These are phyloP conservation scores for Cisticola juncidis DNA, from an alignment of 2,113 vertebrate genomes.

Conservation along the genomic window DNA sequence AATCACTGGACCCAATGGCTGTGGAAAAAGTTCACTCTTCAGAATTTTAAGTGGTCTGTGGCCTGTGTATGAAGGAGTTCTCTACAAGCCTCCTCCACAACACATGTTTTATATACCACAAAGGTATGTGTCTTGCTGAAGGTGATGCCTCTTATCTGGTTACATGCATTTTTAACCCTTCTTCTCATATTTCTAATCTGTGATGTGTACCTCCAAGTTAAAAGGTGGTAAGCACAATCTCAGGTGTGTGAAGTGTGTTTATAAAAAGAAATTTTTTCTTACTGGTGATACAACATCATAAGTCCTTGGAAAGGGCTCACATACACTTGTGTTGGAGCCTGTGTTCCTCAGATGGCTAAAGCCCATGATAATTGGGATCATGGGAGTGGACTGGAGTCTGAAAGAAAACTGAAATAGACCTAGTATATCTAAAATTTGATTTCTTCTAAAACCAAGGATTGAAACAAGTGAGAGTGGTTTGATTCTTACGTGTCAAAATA, in stretches of 20 bases:
- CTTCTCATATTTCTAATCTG: neutral
- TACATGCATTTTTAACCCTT: neutral
- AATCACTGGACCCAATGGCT: constrained; percentile 97
- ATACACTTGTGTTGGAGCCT: neutral
- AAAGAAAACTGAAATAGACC: neutral
- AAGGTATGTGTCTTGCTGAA: constrained; percentile 77
- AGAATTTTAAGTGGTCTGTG: constrained; percentile 95
- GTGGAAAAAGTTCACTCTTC: constrained; percentile 97
- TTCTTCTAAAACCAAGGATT: neutral
- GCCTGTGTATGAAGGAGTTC: constrained; percentile 92
- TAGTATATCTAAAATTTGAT: neutral
- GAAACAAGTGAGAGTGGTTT: neutral
- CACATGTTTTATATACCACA: constrained; percentile 99
- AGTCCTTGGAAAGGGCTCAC: neutral
- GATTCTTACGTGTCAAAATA: neutral
- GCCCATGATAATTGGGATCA: neutral
- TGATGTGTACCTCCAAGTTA: neutral
- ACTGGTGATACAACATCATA: neutral
- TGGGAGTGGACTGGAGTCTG: neutral
- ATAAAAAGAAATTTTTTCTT: neutral
- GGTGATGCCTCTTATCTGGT: neutral
- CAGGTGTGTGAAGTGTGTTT: neutral
- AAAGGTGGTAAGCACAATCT: neutral
- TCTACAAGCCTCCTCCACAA: constrained; percentile 91
- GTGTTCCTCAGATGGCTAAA: neutral